Evolutionary conservation across 2,797 vertebrate species (phyloP).

Genomic region (Lacerta agilis): DNA sequence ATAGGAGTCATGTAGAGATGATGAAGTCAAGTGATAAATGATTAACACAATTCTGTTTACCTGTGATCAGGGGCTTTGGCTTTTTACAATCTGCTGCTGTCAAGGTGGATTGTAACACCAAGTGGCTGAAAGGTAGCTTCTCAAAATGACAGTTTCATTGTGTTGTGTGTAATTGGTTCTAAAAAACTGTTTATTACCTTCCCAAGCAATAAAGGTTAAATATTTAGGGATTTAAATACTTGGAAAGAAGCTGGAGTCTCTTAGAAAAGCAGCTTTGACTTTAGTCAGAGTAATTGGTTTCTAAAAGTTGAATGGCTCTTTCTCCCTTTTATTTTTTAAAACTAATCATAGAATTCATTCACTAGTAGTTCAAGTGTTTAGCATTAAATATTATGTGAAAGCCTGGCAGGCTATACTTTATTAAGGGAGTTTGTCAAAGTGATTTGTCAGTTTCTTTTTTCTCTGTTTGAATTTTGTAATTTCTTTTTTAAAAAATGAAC

Average conservation of each 20-base stretch:
- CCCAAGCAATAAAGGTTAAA: conserved; percentile 12
- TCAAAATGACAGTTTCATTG: neutral
- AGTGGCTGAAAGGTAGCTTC: neutral
- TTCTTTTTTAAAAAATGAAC: neutral
- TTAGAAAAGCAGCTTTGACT: neutral
- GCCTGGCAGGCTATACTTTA: neutral
- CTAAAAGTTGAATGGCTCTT: neutral
- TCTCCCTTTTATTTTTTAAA: neutral
- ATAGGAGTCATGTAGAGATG: neutral
- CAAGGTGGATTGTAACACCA: neutral
- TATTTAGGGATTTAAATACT: conserved; percentile 6
- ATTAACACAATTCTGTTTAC: conserved; percentile 1
- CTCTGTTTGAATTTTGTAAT: neutral
- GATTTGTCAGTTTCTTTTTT: neutral
- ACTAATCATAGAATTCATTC: neutral
- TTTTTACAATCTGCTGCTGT: neutral
- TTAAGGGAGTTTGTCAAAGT: neutral
- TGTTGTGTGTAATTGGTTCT: neutral
- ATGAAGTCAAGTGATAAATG: neutral
- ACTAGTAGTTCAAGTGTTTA: neutral
- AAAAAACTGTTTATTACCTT: neutral
- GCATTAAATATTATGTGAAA: neutral
- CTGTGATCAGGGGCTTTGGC: neutral
- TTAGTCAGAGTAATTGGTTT: neutral
- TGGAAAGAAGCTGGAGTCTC: neutral